Evolutionary conservation across 2,113 vertebrate species (phyloP).

Genomic region (Diadophis punctatus): DNA sequence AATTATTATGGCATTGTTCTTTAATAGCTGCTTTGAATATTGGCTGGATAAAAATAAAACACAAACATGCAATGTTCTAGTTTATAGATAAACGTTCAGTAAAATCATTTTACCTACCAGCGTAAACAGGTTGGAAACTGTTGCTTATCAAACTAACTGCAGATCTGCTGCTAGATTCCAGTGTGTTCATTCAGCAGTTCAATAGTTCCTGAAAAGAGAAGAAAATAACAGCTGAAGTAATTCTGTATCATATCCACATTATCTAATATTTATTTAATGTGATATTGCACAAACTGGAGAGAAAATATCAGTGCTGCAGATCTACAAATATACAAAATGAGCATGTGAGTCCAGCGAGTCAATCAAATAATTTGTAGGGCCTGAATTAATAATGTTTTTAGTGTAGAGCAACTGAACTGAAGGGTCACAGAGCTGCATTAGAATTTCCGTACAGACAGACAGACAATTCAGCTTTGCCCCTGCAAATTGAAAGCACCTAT

Average conservation of each 20-base stretch:
- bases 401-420: slow-evolving; percentile 32
- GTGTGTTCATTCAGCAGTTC: background rate
- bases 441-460: slow-evolving; percentile 38
- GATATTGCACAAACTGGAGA: slow-evolving; percentile 14
- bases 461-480: slow-evolving; percentile 24
- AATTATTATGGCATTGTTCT: background rate
- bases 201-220: slow-evolving; percentile 17
- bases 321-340: background rate
- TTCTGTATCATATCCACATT: slow-evolving; percentile 21
- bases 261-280: slow-evolving; percentile 23
- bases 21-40: background rate
- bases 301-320: slow-evolving; percentile 31
- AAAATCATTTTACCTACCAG: background rate
- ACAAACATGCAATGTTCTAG: background rate
- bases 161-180: background rate
- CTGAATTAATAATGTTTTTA: slow-evolving; percentile 39
- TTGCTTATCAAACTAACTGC: background rate
- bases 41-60: background rate
- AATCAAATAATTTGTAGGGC: slow-evolving; percentile 6
- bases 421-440: slow-evolving; percentile 26
- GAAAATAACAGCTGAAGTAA: background rate
- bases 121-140: background rate
- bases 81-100: background rate
- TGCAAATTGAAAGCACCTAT: background rate
- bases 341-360: slow-evolving; percentile 31